Base-by-base conservation (phyloP, 2,888 invertebrate species). In the Calameuta pallipes region DNA sequence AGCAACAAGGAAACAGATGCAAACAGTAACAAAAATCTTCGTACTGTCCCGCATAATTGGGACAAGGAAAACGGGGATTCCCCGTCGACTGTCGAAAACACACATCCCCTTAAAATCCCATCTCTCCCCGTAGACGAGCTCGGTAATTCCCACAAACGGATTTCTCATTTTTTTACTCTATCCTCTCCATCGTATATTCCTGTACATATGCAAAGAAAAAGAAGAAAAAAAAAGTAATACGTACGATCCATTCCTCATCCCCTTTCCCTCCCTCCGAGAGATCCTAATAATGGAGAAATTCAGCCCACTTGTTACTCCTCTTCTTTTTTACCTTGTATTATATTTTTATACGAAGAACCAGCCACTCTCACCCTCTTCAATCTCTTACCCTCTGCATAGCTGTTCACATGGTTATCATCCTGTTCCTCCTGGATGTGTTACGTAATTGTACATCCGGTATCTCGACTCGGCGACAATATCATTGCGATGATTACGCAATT, bases 191-290 rank as follows among this genome's bases (percentile, higher is more conserved):
- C 56, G 56, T 56, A 56, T 56, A 23, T 23, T 56, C 56, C 56
- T 56, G 56, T 56, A 56, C 56, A 56, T 56, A 56, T 56, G 71
- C 31, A 71, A 71, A 35, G 71, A 71, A 71, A 71, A n/a, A n/a
- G 15, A 71, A 71, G n/a, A n/a, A 15, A 11, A n/a, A 71, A 31
- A 71, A 30, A 71, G 35, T 34, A 71, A 71, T 71, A 23, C 11
- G 33, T 71, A 33, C 71, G 71, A 71, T 71, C 71, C 71, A 11
- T 71, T 23, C 71, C 15, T 3, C 71, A 1, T 36, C 23, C 33
- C 6, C 15, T 11, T 34, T 23, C 71, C 11, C 30, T 34, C 0
- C 35, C 30, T 3, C 71, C 23, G 33, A 35, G n/a, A 23, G 11
- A 33, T 71, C 33, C 30, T 34, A 71, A 33, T 33, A 71, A 71